These are phyloP conservation scores for Isichthys henryi DNA, from an alignment of 2,113 vertebrate genomes.

Conservation along the genomic window DNA sequence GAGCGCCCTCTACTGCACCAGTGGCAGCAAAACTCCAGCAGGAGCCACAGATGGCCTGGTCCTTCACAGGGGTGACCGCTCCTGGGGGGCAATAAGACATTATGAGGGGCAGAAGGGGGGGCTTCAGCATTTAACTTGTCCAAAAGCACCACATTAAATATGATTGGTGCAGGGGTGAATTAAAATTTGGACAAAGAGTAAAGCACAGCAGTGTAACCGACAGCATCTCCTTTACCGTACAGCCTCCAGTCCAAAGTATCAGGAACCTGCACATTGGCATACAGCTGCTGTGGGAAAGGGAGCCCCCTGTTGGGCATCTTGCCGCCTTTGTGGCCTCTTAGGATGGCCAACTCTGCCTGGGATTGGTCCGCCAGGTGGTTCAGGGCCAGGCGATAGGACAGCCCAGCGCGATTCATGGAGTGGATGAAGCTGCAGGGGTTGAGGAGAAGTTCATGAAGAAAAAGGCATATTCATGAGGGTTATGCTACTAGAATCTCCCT, in stretches of 20 bases:
- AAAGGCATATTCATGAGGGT: neutral
- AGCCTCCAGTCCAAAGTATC: slow-evolving; percentile 68
- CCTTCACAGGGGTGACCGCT: slow-evolving; percentile 66
- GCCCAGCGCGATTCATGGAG: slow-evolving; percentile 64
- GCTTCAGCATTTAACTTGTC: neutral
- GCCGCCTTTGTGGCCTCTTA: slow-evolving; percentile 46
- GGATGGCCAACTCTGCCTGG: slow-evolving; percentile 49
- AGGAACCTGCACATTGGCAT: slow-evolving; percentile 46
- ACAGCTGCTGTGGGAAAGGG: slow-evolving; percentile 49
- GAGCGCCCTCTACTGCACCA: slow-evolving; percentile 61
- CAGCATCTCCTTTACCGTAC: slow-evolving; percentile 43
- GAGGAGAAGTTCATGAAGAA: neutral
- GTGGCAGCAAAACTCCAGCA: slow-evolving; percentile 67
- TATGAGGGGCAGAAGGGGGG: neutral
- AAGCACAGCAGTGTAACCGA: neutral
- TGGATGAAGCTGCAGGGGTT: slow-evolving; percentile 57
- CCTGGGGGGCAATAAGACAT: slow-evolving; percentile 45
- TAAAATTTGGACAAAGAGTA: neutral
- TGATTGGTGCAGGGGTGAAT: neutral
- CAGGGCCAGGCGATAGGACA: slow-evolving; percentile 58
- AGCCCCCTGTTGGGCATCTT: slow-evolving; percentile 54
- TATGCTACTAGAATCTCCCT: neutral
- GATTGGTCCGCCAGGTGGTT: slow-evolving; percentile 66
- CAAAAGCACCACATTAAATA: neutral
- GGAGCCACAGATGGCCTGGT: slow-evolving; percentile 68